Conservation (phyloP, 2,888 invertebrate species). For the Harmothoe impar region DNA sequence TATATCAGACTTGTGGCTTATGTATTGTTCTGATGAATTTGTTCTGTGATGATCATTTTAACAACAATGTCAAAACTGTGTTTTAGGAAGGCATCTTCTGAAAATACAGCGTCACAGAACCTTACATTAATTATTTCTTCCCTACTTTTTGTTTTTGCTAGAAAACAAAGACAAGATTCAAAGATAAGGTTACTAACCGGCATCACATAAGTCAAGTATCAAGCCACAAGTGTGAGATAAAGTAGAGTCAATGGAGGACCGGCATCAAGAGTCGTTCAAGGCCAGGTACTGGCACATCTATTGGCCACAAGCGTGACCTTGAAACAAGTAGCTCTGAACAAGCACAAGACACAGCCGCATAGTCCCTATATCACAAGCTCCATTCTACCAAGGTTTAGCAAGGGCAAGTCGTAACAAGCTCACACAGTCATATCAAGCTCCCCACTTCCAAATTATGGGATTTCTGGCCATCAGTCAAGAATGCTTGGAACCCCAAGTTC, state of each 20-base stretch:
- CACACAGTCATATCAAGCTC: slow-evolving; percentile 36
- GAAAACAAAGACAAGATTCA: slow-evolving; percentile 66
- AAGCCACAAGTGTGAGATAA: slow-evolving; percentile 12
- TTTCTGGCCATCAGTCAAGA: slow-evolving; percentile 48
- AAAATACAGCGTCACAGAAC: background rate
- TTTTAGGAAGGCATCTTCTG: background rate
- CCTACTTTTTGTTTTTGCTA: slow-evolving; percentile 65
- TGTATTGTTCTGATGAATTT: background rate
- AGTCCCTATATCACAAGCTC: slow-evolving; percentile 54
- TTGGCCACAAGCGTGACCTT: slow-evolving; percentile 43
- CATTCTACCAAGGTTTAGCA: slow-evolving; percentile 56
- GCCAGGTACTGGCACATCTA: slow-evolving; percentile 35
- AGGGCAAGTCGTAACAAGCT: slow-evolving; percentile 42
- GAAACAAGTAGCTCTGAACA: slow-evolving; percentile 19
- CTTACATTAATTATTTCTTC: slow-evolving; percentile 46
- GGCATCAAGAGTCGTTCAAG: slow-evolving; percentile 55
- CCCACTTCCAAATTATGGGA: slow-evolving; percentile 50
- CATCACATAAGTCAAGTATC: slow-evolving; percentile 62
- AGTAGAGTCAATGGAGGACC: slow-evolving; percentile 54
- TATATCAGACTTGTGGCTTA: background rate
- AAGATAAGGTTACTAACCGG: slow-evolving; percentile 67
- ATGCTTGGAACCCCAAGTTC: slow-evolving; percentile 40
- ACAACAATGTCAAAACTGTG: background rate
- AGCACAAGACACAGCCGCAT: slow-evolving; percentile 7
- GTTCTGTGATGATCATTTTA: background rate